Evolutionary conservation across 2,113 vertebrate genomes (phyloP).

Genomic region (Tachysurus vachellii): DNA sequence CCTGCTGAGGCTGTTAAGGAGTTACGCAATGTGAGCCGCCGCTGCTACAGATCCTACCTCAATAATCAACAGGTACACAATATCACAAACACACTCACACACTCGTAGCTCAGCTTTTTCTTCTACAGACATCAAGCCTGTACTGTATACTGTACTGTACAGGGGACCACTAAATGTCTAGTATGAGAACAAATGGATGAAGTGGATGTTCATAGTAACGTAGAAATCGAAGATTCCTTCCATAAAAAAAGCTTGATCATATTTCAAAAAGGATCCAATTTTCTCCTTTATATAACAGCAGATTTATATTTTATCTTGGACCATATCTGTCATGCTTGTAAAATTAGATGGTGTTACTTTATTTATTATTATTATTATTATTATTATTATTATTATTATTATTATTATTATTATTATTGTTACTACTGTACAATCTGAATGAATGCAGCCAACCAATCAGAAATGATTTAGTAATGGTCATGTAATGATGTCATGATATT

Average conservation of each 20-base stretch:
- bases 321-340: no score
- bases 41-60: slow-evolving; percentile 77
- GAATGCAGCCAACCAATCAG: neutral
- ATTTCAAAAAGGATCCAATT: neutral
- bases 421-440: neutral
- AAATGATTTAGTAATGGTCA: neutral
- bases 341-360: neutral
- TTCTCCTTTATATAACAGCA: neutral
- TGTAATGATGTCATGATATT: neutral
- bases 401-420: no score
- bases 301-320: no score
- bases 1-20: slow-evolving; percentile 77
- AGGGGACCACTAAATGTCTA: neutral
- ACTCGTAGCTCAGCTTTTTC: neutral
- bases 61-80: slow-evolving; percentile 65
- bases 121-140: neutral
- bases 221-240: neutral
- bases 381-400: no score
- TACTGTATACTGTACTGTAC: neutral
- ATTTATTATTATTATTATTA: neutral
- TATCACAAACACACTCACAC: neutral
- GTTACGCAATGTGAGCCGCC: slow-evolving; percentile 72
- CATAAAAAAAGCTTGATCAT: neutral
- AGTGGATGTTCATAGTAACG: neutral
- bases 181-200: neutral